A percentile compares a stretch with the other conserved stretches of the same genome.
These are phyloP conservation scores for Dusona sp. DNA, from an alignment of 2,888 invertebrate genomes.

Conservation along the genomic window DNA sequence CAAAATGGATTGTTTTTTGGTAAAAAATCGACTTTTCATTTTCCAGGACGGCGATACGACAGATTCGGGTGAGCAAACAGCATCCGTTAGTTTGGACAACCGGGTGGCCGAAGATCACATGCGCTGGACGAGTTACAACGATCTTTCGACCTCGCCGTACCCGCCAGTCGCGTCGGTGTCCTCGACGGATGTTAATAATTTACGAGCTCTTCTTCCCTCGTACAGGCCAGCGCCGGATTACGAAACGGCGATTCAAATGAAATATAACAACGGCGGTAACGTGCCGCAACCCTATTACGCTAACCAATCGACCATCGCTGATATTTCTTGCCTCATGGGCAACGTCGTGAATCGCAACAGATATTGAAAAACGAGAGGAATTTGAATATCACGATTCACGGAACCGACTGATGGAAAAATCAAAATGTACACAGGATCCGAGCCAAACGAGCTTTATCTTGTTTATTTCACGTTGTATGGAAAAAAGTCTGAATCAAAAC, in stretches of 20 bases:
- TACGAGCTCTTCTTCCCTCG: conserved; percentile 91
- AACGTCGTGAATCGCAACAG: conserved; percentile 81
- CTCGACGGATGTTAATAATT: conserved; percentile 85
- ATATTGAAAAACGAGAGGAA: conserved; percentile 74
- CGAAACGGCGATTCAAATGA: conserved; percentile 96
- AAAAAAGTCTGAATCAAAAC: not conserved
- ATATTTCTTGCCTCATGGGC: conserved; percentile 81
- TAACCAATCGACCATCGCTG: conserved; percentile 83
- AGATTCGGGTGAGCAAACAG: conserved; percentile 81
- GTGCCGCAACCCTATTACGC: conserved; percentile 81
- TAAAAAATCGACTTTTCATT: not conserved
- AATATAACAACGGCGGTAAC: conserved; percentile 86
- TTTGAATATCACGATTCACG: not conserved
- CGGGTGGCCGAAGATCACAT: conserved; percentile 80
- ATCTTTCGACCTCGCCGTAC: conserved; percentile 82
- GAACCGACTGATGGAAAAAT: not conserved
- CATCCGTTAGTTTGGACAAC: conserved; percentile 81
- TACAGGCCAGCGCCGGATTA: conserved; percentile 97
- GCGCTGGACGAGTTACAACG: conserved; percentile 83
- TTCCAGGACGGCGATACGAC: conserved; percentile 80
- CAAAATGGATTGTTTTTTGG: not conserved
- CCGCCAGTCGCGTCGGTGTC: conserved; percentile 82
- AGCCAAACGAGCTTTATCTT: not conserved
- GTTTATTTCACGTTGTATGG: not conserved
- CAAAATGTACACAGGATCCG: not conserved